These are phyloP conservation scores for Orchesellides sinensis DNA, from an alignment of 2,888 invertebrate species.

Conservation along the genomic window DNA sequence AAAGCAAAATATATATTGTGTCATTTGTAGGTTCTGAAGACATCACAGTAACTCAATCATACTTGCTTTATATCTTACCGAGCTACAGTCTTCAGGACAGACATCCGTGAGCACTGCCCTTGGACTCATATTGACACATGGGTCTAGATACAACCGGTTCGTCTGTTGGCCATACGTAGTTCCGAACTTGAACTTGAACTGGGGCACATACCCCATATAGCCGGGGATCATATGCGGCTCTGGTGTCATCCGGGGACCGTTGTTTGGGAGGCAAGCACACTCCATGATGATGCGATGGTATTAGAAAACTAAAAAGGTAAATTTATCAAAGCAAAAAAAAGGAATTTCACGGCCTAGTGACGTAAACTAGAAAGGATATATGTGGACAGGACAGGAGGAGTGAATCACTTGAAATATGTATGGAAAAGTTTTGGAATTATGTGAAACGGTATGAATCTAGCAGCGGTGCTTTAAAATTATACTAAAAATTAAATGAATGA, in stretches of 20 bases:
- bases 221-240: constrained; percentile 72
- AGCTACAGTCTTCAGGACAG: constrained; percentile 68
- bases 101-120: constrained; percentile 70
- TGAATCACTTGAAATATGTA: no score
- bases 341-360: no score
- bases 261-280: constrained; percentile 70
- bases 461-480: no score
- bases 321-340: no score
- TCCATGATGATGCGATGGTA: constrained; percentile 60
- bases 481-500: no score
- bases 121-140: constrained; percentile 71
- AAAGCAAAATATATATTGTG: background rate
- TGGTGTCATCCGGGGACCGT: constrained; percentile 69
- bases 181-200: constrained; percentile 72
- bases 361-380: no score
- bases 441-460: no score
- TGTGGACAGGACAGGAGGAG: no score
- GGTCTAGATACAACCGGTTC: constrained; percentile 70
- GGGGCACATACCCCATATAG: constrained; percentile 66
- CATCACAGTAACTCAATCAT: background rate
- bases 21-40: no score
- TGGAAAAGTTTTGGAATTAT: no score
- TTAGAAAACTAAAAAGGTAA: no score
- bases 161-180: constrained; percentile 70
- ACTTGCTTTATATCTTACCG: constrained; percentile 12